Conservation (phyloP, 2,888 invertebrate genomes). For the Hypomecis atomaria region DNA sequence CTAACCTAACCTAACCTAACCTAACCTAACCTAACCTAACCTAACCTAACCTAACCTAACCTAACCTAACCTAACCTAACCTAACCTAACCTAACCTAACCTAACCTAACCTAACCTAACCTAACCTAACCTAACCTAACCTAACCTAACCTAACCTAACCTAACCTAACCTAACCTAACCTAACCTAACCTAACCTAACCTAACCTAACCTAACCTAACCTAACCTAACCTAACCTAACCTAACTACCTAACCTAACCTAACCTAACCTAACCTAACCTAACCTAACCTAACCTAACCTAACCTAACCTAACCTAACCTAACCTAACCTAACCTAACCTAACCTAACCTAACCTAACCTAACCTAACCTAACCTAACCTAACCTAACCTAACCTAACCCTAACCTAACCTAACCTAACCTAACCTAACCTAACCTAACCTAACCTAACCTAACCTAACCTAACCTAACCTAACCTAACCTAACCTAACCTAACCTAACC, state of each 20-base stretch:
- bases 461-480: slow-evolving; percentile 31
- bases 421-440: slow-evolving; percentile 32
- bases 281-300: slow-evolving; percentile 33
- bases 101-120: slow-evolving; percentile 41
- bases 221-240: slow-evolving; percentile 22
- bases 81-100: slow-evolving; percentile 40
- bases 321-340: slow-evolving; percentile 29
- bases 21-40: slow-evolving; percentile 31
- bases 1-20: slow-evolving; percentile 33
- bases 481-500: slow-evolving; percentile 33
- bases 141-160: slow-evolving; percentile 40
- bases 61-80: slow-evolving; percentile 27
- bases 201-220: slow-evolving; percentile 31
- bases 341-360: slow-evolving; percentile 36
- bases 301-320: slow-evolving; percentile 33
- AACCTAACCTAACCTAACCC: slow-evolving; percentile 25
- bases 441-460: slow-evolving; percentile 30
- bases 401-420: slow-evolving; percentile 31
- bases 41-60: slow-evolving; percentile 36
- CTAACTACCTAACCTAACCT: slow-evolving; percentile 29
- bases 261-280: slow-evolving; percentile 30
- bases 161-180: slow-evolving; percentile 18
- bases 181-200: slow-evolving; percentile 29
- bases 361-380: slow-evolving; percentile 32
- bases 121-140: slow-evolving; percentile 44